A percentile compares a stretch with the other conserved stretches of the same genome.
Evolutionary conservation across 2,888 invertebrate species (phyloP).

Genomic region (Tenthredo distinguenda): DNA sequence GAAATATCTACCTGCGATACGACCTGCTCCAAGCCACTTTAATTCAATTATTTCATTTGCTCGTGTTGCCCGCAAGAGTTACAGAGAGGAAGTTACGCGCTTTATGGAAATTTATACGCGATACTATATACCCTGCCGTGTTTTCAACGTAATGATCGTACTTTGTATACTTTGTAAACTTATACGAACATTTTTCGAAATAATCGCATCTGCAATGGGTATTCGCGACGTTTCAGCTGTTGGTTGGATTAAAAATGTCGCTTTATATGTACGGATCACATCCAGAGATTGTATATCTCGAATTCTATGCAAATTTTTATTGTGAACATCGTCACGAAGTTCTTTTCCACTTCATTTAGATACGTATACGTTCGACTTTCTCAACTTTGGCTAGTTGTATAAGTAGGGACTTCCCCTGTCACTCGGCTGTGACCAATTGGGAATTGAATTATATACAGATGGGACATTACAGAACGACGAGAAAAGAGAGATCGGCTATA

Average conservation of each 20-base stretch:
- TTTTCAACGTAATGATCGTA: not conserved
- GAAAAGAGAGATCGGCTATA: slow-evolving; percentile 34
- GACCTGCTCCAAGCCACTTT: not conserved
- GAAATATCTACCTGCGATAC: slow-evolving; percentile 7
- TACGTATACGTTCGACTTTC: not conserved
- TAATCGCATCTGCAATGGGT: not conserved
- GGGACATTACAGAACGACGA: not conserved
- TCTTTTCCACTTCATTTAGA: not conserved
- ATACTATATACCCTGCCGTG: not conserved
- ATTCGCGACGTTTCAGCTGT: not conserved
- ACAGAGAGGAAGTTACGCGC: slow-evolving; percentile 26
- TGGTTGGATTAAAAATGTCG: not conserved
- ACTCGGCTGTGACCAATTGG: slow-evolving; percentile 37
- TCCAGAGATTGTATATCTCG: not conserved
- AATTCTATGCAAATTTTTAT: not conserved
- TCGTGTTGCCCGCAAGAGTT: slow-evolving; percentile 22
- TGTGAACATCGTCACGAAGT: not conserved
- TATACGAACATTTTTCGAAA: not conserved
- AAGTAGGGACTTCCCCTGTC: slow-evolving; percentile 17
- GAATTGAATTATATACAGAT: slow-evolving; percentile 31
- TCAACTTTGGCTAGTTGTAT: not conserved
- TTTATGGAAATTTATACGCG: slow-evolving; percentile 28
- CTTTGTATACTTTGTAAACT: not conserved
- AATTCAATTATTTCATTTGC: slow-evolving; percentile 1
- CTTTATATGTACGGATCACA: not conserved